Base-by-base conservation (phyloP, 2,113 vertebrate species). In the Neolamprologus sp. region DNA sequence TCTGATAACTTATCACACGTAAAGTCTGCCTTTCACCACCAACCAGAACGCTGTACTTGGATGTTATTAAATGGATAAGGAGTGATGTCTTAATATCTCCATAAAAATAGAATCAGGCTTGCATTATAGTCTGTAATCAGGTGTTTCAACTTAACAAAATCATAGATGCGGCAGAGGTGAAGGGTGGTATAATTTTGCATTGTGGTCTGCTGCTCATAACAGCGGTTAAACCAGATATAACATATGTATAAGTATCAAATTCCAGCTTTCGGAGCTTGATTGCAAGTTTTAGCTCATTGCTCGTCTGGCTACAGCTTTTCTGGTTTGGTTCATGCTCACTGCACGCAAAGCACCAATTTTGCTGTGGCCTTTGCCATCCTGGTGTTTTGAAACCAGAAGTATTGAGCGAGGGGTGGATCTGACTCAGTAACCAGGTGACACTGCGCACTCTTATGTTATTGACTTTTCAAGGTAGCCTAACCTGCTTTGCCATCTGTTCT, bases 1-100 rank as follows among this genome's bases (percentile, higher is more conserved):
- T 88, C 83, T 89, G 85, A 89, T 84, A 91, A 94, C 68, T 91
- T 88, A 82, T 84, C 84, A 87, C 80, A 68, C 23, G 75, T 85
- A 82, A 90, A 82, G 87, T 85, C 87, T 65, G 73, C 3, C 33
- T 84, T 73, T 84, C 49, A 68, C 5, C 6, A 23, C 60, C 7
- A 53, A 71, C 37, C 47, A 21, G 16, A 60, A 53, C 3, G 23
- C 9, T 28, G 9, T 7, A 65, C 40, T 28, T 5, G 21, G 45
- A 23, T 84, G 57, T 58, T 84, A 40, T 86, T 83, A 37, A 9
- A 82, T 42, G 51, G 30, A 23, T 8, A 28, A 7, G 7, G 12
- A 51, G 57, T 21, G 17, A 51, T 49, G n/a, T 82, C 13, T 35
- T 51, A 33, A 35, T 81, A 33, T 23, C 7, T 2, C 14, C 47